Evolutionary conservation across 1,140 invertebrate genomes (phyloP), one percentile per base, ranked within the genome.

Genomic region (Diachasma alloeum): DNA sequence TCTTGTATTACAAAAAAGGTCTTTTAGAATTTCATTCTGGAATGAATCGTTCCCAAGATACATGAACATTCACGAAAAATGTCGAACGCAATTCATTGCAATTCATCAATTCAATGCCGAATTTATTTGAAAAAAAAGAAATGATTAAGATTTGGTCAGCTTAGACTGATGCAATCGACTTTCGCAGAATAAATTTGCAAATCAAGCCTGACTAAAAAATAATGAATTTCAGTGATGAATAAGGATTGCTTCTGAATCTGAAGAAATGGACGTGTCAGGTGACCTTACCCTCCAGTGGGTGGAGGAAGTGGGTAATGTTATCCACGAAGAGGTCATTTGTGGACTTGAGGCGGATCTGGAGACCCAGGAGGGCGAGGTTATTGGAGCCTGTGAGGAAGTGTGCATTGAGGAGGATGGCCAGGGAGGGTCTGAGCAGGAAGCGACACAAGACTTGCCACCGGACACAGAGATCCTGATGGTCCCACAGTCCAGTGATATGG

Each of bases 271-370:
- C 10, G 53, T 59, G 19, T 26, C 81, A 39, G 90, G 90, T 75
- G 87, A 90, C 80, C 87, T 91, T 63, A 88, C 87, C 11, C 76
- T 92, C 17, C 90, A 90, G 74, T 92, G 91, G 91, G 90, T 92
- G 80, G 91, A 91, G 56, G 87, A 89, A 74, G 89, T 91, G 31
- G 90, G 90, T 17, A 91, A 91, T 24, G 92, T 92, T 17, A 91
- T 91, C 74, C 90, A 90, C 72, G 93, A 93, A 75, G 92, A 92
- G 84, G 92, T 93, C 4, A 93, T 93, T 85, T 93, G 92, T 85
- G 91, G 90, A 15, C 85, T 93, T 44, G 92, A 92, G 44, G 83
- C 85, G 37, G 86, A 90, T 37, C 68, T 90, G 10, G 84, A 84
- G 1, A 81, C 84, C 4, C 85, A 86, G 26, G 84, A 87, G 15